These are phyloP conservation scores for Tachina lurida DNA, from an alignment of 2,888 invertebrate species.

Conservation along the genomic window DNA sequence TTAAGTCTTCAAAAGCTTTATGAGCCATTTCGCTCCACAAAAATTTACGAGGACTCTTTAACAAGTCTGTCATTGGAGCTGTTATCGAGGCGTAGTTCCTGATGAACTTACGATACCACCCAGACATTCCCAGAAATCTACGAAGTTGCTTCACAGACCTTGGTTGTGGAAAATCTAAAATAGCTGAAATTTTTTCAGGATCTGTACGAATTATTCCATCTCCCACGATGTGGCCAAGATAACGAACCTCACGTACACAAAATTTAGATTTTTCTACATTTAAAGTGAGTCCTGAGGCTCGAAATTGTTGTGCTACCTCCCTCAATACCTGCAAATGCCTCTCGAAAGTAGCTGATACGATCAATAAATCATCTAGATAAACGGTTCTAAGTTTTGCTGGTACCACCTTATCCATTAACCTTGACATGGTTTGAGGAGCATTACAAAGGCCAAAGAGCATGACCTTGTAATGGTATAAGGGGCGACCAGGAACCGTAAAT, in stretches of 20 bases:
- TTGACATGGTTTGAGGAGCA: no score
- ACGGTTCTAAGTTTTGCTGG: constrained; percentile 9
- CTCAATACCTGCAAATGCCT: background rate
- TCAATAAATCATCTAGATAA: constrained; percentile 34
- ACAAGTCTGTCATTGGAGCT: constrained; percentile 54
- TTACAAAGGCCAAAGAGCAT: no score
- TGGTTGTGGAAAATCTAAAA: constrained; percentile 55
- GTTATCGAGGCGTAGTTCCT: constrained; percentile 51
- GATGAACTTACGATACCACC: constrained; percentile 66
- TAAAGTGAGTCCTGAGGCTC: background rate
- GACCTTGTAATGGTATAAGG: no score
- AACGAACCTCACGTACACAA: constrained; percentile 34
- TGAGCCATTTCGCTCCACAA: constrained; percentile 37
- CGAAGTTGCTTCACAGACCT: constrained; percentile 58
- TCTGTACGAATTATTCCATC: constrained; percentile 39
- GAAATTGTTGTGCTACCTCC: background rate
- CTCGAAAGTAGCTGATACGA: constrained; percentile 4
- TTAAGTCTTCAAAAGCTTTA: background rate
- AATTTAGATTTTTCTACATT: constrained; percentile 2
- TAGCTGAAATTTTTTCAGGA: constrained; percentile 45
- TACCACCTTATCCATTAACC: no score
- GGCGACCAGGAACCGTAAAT: no score
- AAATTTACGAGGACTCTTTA: constrained; percentile 38
- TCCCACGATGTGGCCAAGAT: constrained; percentile 58
- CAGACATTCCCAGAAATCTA: constrained; percentile 68